A percentile compares a stretch with the other conserved stretches of the same genome.
Conservation (phyloP, 2,113 vertebrate genomes). For the Oxyura jamaicensis region DNA sequence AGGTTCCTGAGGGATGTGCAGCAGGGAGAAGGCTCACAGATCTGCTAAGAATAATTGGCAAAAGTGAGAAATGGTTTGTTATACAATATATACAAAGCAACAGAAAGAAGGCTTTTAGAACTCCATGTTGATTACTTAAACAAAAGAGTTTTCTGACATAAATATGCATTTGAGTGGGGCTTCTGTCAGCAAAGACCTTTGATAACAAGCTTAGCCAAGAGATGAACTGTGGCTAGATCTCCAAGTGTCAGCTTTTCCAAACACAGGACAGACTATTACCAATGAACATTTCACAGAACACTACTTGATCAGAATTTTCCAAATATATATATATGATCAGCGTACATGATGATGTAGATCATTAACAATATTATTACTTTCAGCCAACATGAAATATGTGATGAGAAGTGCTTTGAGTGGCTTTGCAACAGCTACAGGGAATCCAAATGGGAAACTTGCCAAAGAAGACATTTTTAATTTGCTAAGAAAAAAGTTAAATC, state of each 20-base stretch:
- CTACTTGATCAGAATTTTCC: background rate
- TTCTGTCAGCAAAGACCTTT: background rate
- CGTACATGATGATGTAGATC: background rate
- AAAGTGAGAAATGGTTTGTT: background rate
- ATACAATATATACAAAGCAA: background rate
- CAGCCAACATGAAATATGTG: background rate
- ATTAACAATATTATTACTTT: background rate
- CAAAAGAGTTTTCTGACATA: background rate
- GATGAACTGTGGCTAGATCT: background rate
- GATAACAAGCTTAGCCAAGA: background rate
- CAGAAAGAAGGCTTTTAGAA: background rate
- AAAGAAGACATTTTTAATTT: slow-evolving; percentile 29
- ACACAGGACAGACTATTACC: background rate
- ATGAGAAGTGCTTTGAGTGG: background rate
- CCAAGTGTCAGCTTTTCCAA: background rate
- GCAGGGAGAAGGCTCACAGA: background rate
- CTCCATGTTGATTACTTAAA: background rate
- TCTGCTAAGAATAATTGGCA: background rate
- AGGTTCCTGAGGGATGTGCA: background rate
- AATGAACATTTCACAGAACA: background rate
- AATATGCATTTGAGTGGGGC: background rate
- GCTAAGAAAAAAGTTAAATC: slow-evolving; percentile 12
- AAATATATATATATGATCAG: background rate
- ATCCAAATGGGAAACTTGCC: background rate
- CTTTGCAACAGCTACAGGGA: background rate